phyloP scores from a whole-genome alignment of 2,888 invertebrate genomes.

The Archips xylosteana region DNA sequence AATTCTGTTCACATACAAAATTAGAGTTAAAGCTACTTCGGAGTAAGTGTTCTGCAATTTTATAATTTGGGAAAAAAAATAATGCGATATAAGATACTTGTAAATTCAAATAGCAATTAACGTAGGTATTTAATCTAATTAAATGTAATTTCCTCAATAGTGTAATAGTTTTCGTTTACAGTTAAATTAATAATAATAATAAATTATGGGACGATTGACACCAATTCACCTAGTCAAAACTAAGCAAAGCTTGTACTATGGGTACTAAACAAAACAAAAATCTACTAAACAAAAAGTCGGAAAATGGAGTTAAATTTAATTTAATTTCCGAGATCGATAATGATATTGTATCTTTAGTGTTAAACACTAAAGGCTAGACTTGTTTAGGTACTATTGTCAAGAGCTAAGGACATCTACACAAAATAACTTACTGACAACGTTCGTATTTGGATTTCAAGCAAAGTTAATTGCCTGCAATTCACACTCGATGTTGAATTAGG shows the following conservation, averaged over 20 bases:
- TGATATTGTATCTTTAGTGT: too few species aligned
- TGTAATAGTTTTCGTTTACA: too few species aligned
- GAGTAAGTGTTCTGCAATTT: neutral
- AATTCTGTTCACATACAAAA: constrained; percentile 28
- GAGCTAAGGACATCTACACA: neutral
- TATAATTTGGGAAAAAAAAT: neutral
- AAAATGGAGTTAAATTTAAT: too few species aligned
- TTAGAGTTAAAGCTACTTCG: constrained; percentile 13
- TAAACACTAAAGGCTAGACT: too few species aligned
- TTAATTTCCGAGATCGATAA: too few species aligned
- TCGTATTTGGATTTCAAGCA: constrained; percentile 3
- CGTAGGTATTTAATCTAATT: neutral
- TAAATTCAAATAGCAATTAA: neutral
- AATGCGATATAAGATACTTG: neutral
- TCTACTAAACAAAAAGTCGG: too few species aligned
- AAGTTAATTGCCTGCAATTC: constrained; percentile 29
- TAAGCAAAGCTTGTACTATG: too few species aligned
- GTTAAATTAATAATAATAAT: too few species aligned
- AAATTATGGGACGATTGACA: too few species aligned
- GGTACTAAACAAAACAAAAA: too few species aligned
- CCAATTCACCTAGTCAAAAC: too few species aligned
- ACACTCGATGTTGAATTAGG: constrained; percentile 11
- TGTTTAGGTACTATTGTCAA: too few species aligned
- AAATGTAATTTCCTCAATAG: neutral
- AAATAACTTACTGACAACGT: neutral